Evolutionary conservation across 2,797 vertebrate genomes (phyloP), one percentile per base, ranked within the genome.

Genomic region (Distichodus sexfasciatus): DNA sequence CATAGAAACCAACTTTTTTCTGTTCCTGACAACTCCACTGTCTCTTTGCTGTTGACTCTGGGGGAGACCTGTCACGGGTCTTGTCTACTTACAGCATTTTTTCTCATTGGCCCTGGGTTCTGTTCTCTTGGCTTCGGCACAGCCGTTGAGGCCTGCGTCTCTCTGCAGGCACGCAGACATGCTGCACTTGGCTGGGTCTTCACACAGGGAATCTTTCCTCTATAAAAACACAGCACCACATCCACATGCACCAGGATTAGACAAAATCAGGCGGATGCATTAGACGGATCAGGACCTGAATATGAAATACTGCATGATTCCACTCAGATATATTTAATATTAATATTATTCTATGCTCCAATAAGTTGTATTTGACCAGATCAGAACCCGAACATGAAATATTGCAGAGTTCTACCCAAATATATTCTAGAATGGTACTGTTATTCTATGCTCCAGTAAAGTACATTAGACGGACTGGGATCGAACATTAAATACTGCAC

Each of bases 71-170:
- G 64, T 11, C 10, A 12, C 6, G 10, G 8, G 55, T 4, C 3
- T 3, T 26, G 15, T 63, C 6, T 53, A 86, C 90, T 92, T 71
- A 92, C 91, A 92, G 78, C 90, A 92, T 77, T 91, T 91, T 80
- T 92, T 92, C 74, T 89, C 88, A 8, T 86, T 84, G 71, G 77
- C 63, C 51, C 90, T 87, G 57, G 62, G 67, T 59, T 92, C 91
- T 14, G 80, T 15, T 79, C 82, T 90, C 82, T 83, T 90, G 69
- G 66, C 62, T 7, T 91, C 90, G 26, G 71, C 74, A 8, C 82
- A 80, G 82, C 81, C 83, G 21, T 81, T 66, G 31, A 77, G 70
- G 28, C 73, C 76, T 3, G 68, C 29, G 21, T 90, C 84, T 40
- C 73, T 72, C 61, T 79, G 84, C 17, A 64, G 54, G 77, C 55